phyloP scores from a whole-genome alignment of 1,140 invertebrate species.

The Cyphomyrmex costatus region DNA sequence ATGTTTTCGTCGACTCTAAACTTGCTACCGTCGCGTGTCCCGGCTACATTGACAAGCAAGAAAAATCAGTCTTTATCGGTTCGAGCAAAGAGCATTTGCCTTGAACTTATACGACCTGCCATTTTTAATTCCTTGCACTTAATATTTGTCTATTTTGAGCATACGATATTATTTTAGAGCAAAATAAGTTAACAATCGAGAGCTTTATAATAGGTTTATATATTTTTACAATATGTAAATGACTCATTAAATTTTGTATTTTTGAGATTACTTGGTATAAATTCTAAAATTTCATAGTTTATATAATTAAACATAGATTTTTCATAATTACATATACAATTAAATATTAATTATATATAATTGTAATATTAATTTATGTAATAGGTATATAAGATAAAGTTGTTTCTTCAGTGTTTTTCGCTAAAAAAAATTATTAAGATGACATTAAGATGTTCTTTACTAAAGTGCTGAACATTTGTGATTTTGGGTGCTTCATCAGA shows the following conservation, averaged over 20 bases:
- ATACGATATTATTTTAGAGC: neutral
- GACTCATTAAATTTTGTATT: neutral
- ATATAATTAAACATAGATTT: neutral
- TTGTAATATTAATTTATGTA: neutral
- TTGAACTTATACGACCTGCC: conserved; percentile 25
- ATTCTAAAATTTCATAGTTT: neutral
- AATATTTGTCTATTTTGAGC: conserved; percentile 43
- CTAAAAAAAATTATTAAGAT: neutral
- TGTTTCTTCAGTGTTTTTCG: neutral
- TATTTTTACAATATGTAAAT: conserved; percentile 26
- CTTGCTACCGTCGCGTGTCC: conserved; percentile 45
- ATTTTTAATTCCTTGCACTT: conserved; percentile 3
- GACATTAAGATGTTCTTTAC: too few species aligned
- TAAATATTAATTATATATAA: neutral
- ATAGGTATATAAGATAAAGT: neutral
- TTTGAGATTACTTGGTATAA: neutral
- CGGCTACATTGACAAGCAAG: conserved; percentile 46
- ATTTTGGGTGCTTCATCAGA: too few species aligned
- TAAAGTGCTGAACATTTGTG: too few species aligned
- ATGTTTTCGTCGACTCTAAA: conserved; percentile 39
- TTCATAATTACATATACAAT: neutral
- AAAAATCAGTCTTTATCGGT: conserved; percentile 32
- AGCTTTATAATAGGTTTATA: neutral
- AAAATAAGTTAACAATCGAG: conserved; percentile 12
- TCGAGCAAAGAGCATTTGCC: conserved; percentile 18